Conservation (phyloP, 2,888 invertebrate genomes). For the Polydrusus pterygomalis region DNA sequence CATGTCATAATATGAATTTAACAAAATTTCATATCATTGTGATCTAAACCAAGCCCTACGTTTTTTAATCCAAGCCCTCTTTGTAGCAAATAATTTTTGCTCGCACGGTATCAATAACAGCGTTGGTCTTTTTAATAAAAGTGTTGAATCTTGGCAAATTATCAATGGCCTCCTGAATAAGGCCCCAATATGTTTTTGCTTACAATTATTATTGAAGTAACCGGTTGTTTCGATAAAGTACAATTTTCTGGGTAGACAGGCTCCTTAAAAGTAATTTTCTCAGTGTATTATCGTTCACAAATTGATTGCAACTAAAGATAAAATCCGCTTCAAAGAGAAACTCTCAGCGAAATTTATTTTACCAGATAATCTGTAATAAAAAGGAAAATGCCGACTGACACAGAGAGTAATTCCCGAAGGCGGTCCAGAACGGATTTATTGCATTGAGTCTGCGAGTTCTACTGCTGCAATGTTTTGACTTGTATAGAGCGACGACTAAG, state of each 20-base stretch:
- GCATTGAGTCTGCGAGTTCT: slow-evolving; percentile 34
- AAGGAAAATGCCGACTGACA: slow-evolving; percentile 48
- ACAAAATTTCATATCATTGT: too few relatives aligned
- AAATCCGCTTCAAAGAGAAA: background rate
- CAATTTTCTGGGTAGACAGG: background rate
- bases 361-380: slow-evolving; percentile 47
- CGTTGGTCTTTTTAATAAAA: too few relatives aligned
- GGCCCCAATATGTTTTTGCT: too few relatives aligned
- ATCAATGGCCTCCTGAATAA: too few relatives aligned
- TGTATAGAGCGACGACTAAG: slow-evolving; percentile 23
- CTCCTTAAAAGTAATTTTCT: background rate
- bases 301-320: slow-evolving; percentile 21
- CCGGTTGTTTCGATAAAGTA: too few relatives aligned
- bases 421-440: slow-evolving; percentile 36
- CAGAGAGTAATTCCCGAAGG: slow-evolving; percentile 45
- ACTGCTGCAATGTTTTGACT: slow-evolving; percentile 33
- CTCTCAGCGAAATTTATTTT: slow-evolving; percentile 36
- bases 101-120: too few relatives aligned
- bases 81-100: too few relatives aligned
- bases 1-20: too few relatives aligned
- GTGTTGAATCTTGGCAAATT: too few relatives aligned
- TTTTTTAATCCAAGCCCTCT: too few relatives aligned
- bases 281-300: slow-evolving; percentile 19
- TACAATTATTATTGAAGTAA: too few relatives aligned
- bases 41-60: too few relatives aligned